Conservation (phyloP, 2,888 invertebrate genomes). For the Plagodis pulveraria region DNA sequence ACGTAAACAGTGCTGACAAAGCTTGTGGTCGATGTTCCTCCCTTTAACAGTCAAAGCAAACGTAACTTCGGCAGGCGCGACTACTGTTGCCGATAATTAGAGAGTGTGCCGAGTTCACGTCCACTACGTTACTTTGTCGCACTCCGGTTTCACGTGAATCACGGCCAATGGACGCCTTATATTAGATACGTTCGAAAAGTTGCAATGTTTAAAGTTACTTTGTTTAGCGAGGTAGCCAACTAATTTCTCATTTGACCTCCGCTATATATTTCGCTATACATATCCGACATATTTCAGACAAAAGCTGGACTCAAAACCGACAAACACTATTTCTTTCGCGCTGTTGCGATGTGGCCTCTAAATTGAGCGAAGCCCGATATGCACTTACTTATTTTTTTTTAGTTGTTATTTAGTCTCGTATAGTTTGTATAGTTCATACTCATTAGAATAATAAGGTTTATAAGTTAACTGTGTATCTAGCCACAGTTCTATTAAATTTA, state of each 20-base stretch:
- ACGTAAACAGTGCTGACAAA: not conserved
- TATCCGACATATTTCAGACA: not conserved
- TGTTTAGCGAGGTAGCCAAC: not conserved
- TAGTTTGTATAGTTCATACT: too few relatives aligned
- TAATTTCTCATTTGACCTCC: not conserved
- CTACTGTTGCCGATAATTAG: constrained; percentile 47
- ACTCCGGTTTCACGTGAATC: too few relatives aligned
- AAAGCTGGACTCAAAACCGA: not conserved
- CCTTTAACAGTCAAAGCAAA: constrained; percentile 46
- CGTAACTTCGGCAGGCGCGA: constrained; percentile 29
- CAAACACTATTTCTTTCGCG: too few relatives aligned
- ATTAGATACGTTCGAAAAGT: not conserved
- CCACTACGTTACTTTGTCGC: not conserved
- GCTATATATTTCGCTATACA: too few relatives aligned
- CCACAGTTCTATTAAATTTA: too few relatives aligned
- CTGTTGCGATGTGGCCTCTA: too few relatives aligned
- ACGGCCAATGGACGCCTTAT: not conserved
- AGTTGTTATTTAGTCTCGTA: too few relatives aligned
- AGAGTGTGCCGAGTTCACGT: constrained; percentile 12
- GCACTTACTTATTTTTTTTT: too few relatives aligned
- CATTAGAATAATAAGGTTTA: too few relatives aligned
- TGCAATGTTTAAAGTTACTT: too few relatives aligned
- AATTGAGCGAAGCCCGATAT: too few relatives aligned
- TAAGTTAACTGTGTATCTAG: too few relatives aligned
- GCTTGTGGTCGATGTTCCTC: constrained; percentile 6